Evolutionary conservation across 2,888 invertebrate species (phyloP).

Genomic region (Drosophila limbata): DNA sequence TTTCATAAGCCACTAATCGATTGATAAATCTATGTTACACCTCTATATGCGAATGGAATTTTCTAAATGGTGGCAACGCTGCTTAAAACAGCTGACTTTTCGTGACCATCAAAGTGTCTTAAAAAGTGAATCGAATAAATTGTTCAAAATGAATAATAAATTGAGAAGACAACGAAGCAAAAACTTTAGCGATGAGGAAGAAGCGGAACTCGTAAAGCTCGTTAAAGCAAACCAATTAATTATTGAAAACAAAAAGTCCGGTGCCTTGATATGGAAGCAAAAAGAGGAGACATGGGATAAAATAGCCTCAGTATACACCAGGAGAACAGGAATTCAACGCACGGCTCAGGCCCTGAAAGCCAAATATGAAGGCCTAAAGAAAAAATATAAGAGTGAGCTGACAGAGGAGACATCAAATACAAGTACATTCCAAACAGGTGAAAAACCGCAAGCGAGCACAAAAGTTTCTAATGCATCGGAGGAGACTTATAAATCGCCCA

Average conservation of each 20-base stretch:
- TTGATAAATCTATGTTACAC: background rate
- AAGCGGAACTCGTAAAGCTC: background rate
- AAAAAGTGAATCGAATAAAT: background rate
- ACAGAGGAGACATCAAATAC: background rate
- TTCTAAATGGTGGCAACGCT: background rate
- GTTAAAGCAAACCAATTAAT: conserved; percentile 3
- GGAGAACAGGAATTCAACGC: background rate
- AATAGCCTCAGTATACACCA: background rate
- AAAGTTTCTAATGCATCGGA: background rate
- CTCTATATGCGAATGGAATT: background rate
- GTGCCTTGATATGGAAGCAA: conserved; percentile 2
- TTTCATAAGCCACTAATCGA: background rate
- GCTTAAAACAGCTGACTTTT: too few species aligned
- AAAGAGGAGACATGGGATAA: background rate
- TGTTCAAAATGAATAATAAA: conserved; percentile 2
- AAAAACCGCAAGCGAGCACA: background rate
- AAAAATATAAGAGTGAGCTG: background rate
- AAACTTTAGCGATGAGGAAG: background rate
- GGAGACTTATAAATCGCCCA: background rate
- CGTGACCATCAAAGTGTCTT: background rate
- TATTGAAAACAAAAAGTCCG: conserved; percentile 2
- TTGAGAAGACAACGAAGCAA: background rate
- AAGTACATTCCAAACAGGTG: background rate
- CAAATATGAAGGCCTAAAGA: conserved; percentile 1
- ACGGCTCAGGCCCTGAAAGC: background rate